These are phyloP conservation scores for Diabrotica balteata DNA, from an alignment of 2,888 invertebrate genomes.

Conservation along the genomic window DNA sequence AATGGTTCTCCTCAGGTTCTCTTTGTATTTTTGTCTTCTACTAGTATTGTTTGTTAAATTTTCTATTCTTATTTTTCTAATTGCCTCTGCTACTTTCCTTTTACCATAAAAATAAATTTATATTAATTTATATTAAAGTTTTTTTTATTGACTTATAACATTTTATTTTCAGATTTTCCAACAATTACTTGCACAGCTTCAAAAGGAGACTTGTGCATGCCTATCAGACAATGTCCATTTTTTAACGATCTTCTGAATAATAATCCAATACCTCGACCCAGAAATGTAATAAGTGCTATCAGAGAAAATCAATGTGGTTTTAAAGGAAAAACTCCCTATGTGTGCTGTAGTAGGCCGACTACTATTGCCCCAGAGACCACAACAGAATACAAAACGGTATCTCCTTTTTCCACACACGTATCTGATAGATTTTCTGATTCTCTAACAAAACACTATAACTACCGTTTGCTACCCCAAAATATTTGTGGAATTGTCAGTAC, in stretches of 20 bases:
- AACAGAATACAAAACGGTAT: not conserved
- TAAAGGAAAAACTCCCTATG: conserved; percentile 58
- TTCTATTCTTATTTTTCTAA: no score
- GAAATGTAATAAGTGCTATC: conserved; percentile 47
- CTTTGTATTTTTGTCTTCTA: no score
- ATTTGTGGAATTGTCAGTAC: conserved; percentile 67
- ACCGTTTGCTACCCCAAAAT: conserved; percentile 54
- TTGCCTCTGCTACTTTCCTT: no score
- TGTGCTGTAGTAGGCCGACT: conserved; percentile 62
- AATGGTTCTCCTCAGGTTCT: no score
- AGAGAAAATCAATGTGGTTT: conserved; percentile 59
- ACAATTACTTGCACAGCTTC: conserved; percentile 40
- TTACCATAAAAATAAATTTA: no score
- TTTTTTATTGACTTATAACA: no score
- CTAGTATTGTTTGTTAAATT: no score
- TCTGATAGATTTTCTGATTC: conserved; percentile 16
- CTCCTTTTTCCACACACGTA: not conserved
- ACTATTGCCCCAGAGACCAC: conserved; percentile 17
- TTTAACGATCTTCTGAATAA: conserved; percentile 50
- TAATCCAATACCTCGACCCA: conserved; percentile 48
- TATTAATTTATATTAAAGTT: no score
- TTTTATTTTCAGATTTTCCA: conserved; percentile 29
- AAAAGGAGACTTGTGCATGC: conserved; percentile 46
- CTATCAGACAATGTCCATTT: conserved; percentile 50
- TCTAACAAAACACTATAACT: conserved; percentile 53